Evolutionary conservation across 2,113 vertebrate species (phyloP).

Genomic region (Hippocampus abdominalis): DNA sequence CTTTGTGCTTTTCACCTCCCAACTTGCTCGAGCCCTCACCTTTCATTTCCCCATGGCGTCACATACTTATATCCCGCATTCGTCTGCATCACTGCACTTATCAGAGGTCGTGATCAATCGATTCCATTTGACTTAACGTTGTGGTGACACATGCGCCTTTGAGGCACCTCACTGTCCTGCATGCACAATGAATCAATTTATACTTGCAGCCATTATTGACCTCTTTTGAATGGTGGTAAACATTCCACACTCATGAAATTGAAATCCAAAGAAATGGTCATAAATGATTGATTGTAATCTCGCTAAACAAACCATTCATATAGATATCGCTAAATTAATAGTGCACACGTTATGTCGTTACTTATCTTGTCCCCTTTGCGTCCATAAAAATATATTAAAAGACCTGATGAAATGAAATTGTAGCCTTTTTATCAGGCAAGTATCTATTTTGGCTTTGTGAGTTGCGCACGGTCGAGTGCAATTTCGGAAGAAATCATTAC

Average conservation of each 20-base stretch:
- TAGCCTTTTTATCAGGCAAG: neutral
- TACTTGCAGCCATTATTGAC: neutral
- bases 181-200: neutral
- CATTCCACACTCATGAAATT: neutral
- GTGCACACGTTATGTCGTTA: neutral
- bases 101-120: constrained; percentile 43
- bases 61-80: neutral
- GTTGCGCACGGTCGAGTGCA: neutral
- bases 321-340: neutral
- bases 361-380: neutral
- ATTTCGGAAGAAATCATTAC: neutral
- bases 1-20: constrained; percentile 59
- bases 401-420: neutral
- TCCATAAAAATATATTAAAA: neutral
- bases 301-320: neutral
- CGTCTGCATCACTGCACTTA: constrained; percentile 33
- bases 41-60: constrained; percentile 53
- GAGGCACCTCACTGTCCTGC: neutral
- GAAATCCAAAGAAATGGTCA: neutral
- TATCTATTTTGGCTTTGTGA: neutral
- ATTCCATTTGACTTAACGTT: neutral
- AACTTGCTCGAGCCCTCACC: constrained; percentile 45
- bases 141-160: neutral
- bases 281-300: neutral
- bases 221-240: neutral